phyloP scores from a whole-genome alignment of 2,113 vertebrate genomes.

The Climacteris rufus region DNA sequence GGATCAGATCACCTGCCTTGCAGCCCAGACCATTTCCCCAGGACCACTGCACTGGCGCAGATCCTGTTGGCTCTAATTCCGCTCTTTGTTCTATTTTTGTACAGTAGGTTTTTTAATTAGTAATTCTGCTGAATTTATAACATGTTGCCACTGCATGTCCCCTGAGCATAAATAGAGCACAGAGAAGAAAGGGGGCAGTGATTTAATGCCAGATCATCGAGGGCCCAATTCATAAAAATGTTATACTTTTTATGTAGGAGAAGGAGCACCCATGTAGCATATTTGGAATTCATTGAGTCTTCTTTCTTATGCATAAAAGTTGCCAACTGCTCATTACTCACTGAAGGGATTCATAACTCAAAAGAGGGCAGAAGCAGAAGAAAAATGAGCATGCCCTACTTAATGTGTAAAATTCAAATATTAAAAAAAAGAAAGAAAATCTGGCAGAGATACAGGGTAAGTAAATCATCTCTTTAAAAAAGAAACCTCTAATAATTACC shows the following conservation, averaged over 20 bases:
- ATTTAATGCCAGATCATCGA: constrained; percentile 28
- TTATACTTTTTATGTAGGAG: constrained; percentile 27
- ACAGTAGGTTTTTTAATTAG: constrained; percentile 55
- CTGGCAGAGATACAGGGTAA: constrained; percentile 23
- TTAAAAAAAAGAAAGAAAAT: constrained; percentile 40
- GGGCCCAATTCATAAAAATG: constrained; percentile 40
- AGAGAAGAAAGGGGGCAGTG: constrained; percentile 35
- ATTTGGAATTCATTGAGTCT: constrained; percentile 55
- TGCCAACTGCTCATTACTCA: constrained; percentile 62
- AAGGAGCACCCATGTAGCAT: constrained; percentile 7
- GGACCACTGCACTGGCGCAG: constrained; percentile 45
- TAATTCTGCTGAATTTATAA: constrained; percentile 61
- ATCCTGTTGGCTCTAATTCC: constrained; percentile 49
- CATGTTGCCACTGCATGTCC: neutral
- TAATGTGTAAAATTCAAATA: constrained; percentile 58
- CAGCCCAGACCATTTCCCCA: constrained; percentile 2
- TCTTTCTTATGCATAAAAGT: constrained; percentile 63
- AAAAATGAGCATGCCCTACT: constrained; percentile 51
- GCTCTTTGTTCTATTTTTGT: constrained; percentile 55
- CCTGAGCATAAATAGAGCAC: constrained; percentile 32
- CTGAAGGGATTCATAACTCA: constrained; percentile 58
- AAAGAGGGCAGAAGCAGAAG: constrained; percentile 41
- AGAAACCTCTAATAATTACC: constrained; percentile 47
- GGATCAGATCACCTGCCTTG: constrained; percentile 54
- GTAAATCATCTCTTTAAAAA: constrained; percentile 54